Evolutionary conservation across 1,140 invertebrate genomes (phyloP), one percentile per base, ranked within the genome.

Genomic region (Venturia canescens): DNA sequence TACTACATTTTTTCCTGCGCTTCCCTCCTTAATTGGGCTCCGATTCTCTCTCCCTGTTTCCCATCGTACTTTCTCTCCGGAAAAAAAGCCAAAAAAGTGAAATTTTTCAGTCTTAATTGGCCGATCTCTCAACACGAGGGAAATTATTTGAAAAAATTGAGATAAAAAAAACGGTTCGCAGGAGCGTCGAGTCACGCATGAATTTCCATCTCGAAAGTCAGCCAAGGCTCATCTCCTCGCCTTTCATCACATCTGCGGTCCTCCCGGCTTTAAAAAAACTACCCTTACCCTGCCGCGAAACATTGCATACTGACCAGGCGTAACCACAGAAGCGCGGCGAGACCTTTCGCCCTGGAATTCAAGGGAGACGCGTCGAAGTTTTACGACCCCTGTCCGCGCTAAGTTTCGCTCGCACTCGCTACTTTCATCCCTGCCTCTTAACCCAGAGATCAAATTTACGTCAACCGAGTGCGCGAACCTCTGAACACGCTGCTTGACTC

Each of bases 241-340:
- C 70, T 57, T 50, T 79, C 80, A 85, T 76, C 81, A 81, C 86
- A 86, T 85, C 84, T 87, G 87, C 82, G 84, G 81, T 83, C 31
- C 78, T 70, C 21, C 66, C 66, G 53, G 53, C 1, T n/a, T n/a
- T n/a, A 57, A 57, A 57, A 79, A 87, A 72, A 48, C 38, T 18
- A 79, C 85, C 84, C 80, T 86, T 80, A 60, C 81, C 77, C 79
- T 81, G 80, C 84, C 83, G 82, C 83, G 81, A 71, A 86, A 85
- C 81, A 79, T 80, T 83, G 80, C 82, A 85, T 84, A 84, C 66
- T 87, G 84, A 83, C 79, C 80, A 75, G 48, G 77, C 75, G 57
- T 79, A 78, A 66, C 26, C 16, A 72, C 44, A 50, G 34, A 44
- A 34, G 6, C 34, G 70, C 21, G 38, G 38, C 70, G 31, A 34